Evolutionary conservation across 2,888 invertebrate genomes (phyloP).

Genomic region (Stratiomys singularior): DNA sequence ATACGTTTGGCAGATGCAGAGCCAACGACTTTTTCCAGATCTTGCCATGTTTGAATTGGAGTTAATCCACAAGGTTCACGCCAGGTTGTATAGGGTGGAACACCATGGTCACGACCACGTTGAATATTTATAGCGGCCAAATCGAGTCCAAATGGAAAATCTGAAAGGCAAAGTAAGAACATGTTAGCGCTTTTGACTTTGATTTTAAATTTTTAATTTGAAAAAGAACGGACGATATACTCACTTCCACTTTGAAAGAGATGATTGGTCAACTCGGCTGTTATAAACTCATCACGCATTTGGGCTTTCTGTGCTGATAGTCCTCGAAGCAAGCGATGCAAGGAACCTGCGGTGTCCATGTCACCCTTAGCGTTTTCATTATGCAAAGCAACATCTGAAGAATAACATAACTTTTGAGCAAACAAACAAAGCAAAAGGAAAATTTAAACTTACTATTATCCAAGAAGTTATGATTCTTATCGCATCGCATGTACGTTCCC

Average conservation of each 20-base stretch:
- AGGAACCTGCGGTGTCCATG: conserved; percentile 81
- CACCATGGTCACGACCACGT: conserved; percentile 86
- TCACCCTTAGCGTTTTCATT: conserved; percentile 79
- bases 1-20: conserved; percentile 72
- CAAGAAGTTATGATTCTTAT: conserved; percentile 74
- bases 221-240: too few species aligned
- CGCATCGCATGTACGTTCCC: conserved; percentile 78
- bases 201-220: too few species aligned
- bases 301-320: conserved; percentile 81
- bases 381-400: conserved; percentile 80
- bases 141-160: conserved; percentile 82
- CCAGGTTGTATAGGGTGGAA: conserved; percentile 83
- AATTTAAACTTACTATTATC: conserved; percentile 72
- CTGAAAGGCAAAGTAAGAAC: conserved; percentile 56
- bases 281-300: conserved; percentile 83
- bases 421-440: background rate
- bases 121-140: conserved; percentile 90
- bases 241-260: conserved; percentile 77
- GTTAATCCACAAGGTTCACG: conserved; percentile 81
- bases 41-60: conserved; percentile 74
- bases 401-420: too few species aligned
- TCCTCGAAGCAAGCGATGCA: conserved; percentile 82
- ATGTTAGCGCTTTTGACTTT: too few species aligned
- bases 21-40: conserved; percentile 76
- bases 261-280: conserved; percentile 83